Evolutionary conservation across 2,888 invertebrate species (phyloP).

Genomic region (Hemistola chrysoprasaria): DNA sequence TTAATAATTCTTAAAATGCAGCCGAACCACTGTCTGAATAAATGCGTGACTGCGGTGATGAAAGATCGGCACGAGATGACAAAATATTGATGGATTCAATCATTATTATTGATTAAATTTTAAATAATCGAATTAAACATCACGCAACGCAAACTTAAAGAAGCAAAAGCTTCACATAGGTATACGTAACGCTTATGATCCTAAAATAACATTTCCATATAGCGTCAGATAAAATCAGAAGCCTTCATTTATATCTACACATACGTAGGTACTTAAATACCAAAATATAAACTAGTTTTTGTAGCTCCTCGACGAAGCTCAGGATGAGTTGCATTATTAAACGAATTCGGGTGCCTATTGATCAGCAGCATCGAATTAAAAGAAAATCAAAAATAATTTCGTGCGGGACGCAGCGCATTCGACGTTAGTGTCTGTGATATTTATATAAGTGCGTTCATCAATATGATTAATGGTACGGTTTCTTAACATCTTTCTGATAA

Average conservation of each 20-base stretch:
- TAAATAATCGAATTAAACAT: slow-evolving; percentile 10
- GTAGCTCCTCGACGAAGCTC: slow-evolving; percentile 27
- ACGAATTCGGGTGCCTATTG: slow-evolving; percentile 45
- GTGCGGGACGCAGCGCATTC: slow-evolving; percentile 36
- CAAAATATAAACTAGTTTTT: slow-evolving; percentile 26
- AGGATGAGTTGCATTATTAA: slow-evolving; percentile 46
- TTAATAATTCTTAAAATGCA: slow-evolving; percentile 80
- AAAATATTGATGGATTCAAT: slow-evolving; percentile 47
- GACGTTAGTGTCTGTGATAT: slow-evolving; percentile 52
- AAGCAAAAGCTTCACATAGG: neutral
- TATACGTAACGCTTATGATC: slow-evolving; percentile 6
- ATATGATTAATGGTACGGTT: slow-evolving; percentile 66
- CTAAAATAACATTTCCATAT: slow-evolving; percentile 15
- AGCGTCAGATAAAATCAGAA: too few relatives aligned
- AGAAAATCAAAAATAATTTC: slow-evolving; percentile 46
- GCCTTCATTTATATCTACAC: slow-evolving; percentile 20
- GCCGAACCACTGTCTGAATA: slow-evolving; percentile 52
- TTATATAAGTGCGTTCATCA: slow-evolving; percentile 70
- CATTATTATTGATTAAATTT: slow-evolving; percentile 30
- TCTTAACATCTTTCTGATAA: slow-evolving; percentile 51
- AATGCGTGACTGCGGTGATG: slow-evolving; percentile 51
- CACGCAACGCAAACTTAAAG: slow-evolving; percentile 12
- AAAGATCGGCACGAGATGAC: slow-evolving; percentile 41
- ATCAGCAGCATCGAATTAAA: slow-evolving; percentile 46
- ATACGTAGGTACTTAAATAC: slow-evolving; percentile 20